Evolutionary conservation across 2,797 vertebrate species (phyloP).

Genomic region (Semotilus atromaculatus): DNA sequence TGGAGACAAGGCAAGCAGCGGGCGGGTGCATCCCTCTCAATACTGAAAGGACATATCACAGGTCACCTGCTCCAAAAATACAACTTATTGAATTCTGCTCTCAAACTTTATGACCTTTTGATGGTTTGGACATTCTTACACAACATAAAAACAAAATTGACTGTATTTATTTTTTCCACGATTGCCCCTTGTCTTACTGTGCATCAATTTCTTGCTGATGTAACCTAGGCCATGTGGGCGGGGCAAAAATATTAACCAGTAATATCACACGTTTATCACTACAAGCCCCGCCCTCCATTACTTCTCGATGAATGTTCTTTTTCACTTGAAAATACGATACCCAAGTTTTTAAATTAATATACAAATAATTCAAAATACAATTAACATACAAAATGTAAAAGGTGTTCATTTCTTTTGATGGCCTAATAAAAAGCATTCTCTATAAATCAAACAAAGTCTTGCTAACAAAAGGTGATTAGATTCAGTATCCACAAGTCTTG

Average conservation of each 20-base stretch:
- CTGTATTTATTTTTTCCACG: neutral
- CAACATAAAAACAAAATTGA: neutral
- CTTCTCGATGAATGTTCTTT: neutral
- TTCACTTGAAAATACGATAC: neutral
- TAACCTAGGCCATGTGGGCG: neutral
- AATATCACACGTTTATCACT: neutral
- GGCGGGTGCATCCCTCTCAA: constrained; percentile 21
- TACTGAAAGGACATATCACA: constrained; percentile 26
- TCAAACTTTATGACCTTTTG: neutral
- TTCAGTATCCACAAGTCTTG: neutral
- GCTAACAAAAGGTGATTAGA: neutral
- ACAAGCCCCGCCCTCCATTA: neutral
- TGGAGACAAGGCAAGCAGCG: constrained; percentile 51
- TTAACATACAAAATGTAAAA: neutral
- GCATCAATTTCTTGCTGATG: neutral
- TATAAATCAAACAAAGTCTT: neutral
- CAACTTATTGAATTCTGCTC: neutral
- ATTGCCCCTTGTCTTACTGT: neutral
- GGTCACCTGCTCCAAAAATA: constrained; percentile 36
- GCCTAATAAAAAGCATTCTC: neutral
- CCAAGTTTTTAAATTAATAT: neutral
- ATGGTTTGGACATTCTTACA: neutral
- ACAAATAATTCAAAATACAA: neutral
- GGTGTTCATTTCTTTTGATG: neutral
- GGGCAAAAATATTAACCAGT: neutral